Evolutionary conservation across 2,113 vertebrate species (phyloP), one percentile per base, ranked within the genome.

Genomic region (Odocoileus hemionus): DNA sequence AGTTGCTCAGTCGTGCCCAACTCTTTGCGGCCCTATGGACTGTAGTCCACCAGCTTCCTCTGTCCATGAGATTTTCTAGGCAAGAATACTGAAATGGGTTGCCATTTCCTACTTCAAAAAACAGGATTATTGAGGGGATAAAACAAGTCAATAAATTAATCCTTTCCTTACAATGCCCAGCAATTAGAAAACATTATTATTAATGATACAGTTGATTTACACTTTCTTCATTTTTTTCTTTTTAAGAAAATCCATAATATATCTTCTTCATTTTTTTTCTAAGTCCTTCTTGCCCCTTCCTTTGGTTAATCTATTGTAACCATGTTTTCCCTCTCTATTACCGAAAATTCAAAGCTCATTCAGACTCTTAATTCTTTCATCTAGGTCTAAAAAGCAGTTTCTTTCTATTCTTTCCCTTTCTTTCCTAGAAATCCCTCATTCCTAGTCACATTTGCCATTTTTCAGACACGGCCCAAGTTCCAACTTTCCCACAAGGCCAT

Each of bases 131-230:
- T 91, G 82, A 95, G 15, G 54, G 10, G 19, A 91, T 86, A 95
- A 93, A 97, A 84, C 25, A 88, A 95, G 54, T 88, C 47, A 95
- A 54, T 67, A 92, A 39, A 83, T 82, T 91, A 93, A 95, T 94
- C 70, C 52, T 92, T 39, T 82, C 57, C 55, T 28, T 30, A 91
- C 36, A 85, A 88, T 84, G 19, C n/a, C 45, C 64, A 15, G 47
- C 61, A 92, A 85, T 85, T 95, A 90, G 26, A 98, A 97, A 95
- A 84, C 70, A 95, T 47, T 91, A 96, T 87, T 92, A 95, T 96
- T 87, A 94, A 96, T 82, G 83, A 87, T 89, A 90, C 2, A 91
- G 64, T 15, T 94, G 57, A 79, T 83, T 96, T 94, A 80, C 50
- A 92, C 39, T 93, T 91, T 91, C 87, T 95, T 90, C 25, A 50